These are phyloP conservation scores for Eremophila alpestris DNA, from an alignment of 2,797 vertebrate species.

Conservation along the genomic window DNA sequence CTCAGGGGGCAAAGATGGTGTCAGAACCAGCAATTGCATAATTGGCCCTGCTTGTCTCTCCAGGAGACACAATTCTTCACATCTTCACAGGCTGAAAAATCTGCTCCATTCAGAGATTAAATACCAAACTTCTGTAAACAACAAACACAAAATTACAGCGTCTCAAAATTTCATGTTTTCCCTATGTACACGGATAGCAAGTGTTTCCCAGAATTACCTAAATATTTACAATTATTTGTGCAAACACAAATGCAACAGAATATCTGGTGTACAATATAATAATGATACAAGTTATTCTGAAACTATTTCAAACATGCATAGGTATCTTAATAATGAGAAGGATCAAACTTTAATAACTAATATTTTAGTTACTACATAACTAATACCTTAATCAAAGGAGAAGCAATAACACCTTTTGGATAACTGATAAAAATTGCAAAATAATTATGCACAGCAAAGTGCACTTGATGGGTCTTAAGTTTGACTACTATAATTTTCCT, in stretches of 20 bases:
- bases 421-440: not conserved
- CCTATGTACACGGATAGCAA: not conserved
- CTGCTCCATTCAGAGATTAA: not conserved
- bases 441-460: not conserved
- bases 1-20: not conserved
- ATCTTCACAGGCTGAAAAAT: not conserved
- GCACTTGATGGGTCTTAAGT: not conserved
- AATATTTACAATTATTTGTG: not conserved
- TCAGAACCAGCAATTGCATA: not conserved
- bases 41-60: not conserved
- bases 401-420: not conserved
- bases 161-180: not conserved
- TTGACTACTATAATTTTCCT: not conserved
- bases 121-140: not conserved
- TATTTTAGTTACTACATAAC: not conserved
- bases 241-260: not conserved
- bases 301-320: not conserved
- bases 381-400: not conserved
- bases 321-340: not conserved
- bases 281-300: not conserved
- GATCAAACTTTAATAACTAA: not conserved
- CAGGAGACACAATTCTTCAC: not conserved
- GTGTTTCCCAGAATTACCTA: not conserved
- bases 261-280: not conserved
- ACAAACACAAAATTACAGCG: not conserved